Evolutionary conservation across 2,888 invertebrate genomes (phyloP), one percentile per base, ranked within the genome.

Genomic region (Zygothrica quintamaculata): DNA sequence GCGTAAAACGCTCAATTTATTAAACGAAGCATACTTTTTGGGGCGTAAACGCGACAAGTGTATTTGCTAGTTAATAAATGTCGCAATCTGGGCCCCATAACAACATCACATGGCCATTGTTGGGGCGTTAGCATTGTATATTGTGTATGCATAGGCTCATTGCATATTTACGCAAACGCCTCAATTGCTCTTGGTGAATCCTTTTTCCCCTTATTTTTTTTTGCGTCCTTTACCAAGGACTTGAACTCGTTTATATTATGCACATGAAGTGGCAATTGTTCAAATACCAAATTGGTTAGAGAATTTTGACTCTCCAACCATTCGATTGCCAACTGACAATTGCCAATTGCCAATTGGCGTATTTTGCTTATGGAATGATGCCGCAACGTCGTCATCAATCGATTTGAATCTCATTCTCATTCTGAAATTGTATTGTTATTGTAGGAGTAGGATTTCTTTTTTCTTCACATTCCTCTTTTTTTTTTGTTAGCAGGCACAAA

Each of bases 1-100:
- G 81, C 87, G 75, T 80, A 79, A 84, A 86, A 81, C 77, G 86
- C 80, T 84, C 86, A 85, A 87, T 88, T 88, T 88, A 88, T 85
- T 88, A 66, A 87, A 86, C 75, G 78, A 75, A 71, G 70, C 82
- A 58, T 73, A 64, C 69, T 64, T 56, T 47, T 34, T 44, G 47
- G 56, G 67, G 74, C 62, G 77, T 64, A 60, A 62, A 47, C 47
- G 59, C 65, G 84, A 85, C 87, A 87, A 79, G 82, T 82, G 82
- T 81, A 62, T 82, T 62, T 65, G 57, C 50, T 31, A 68, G 84
- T 66, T 87, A 71, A 82, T 87, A 82, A 87, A 82, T 76, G 87
- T 74, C 67, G 62, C 51, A 69, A 44, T 59, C 6, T 36, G 12
- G 44, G 29, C 26, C 25, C 44, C n/a, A n/a, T n/a, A 31, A 40